phyloP scores from a whole-genome alignment of 2,888 invertebrate species.

The Marasmarcha lunaedactyla region DNA sequence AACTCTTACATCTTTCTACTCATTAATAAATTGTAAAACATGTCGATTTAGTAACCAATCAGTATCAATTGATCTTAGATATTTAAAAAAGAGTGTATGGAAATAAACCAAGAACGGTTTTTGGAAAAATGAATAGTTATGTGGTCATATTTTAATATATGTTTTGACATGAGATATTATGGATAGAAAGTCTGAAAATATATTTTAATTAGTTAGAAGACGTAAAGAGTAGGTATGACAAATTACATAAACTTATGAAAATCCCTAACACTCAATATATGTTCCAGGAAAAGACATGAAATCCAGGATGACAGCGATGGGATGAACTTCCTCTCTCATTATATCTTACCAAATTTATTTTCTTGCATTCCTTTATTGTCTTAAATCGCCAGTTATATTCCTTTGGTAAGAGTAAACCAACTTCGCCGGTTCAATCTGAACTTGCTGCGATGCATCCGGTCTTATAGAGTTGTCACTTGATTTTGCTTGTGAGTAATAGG shows the following conservation, averaged over 20 bases:
- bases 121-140: too few relatives aligned
- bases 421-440: constrained; percentile 58
- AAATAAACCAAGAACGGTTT: too few relatives aligned
- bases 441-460: constrained; percentile 61
- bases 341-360: constrained; percentile 61
- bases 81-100: too few relatives aligned
- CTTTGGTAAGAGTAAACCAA: constrained; percentile 47
- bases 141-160: background rate
- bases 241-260: constrained; percentile 1
- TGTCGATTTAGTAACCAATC: too few relatives aligned
- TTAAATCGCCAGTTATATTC: constrained; percentile 41
- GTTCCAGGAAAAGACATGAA: constrained; percentile 17
- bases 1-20: too few relatives aligned
- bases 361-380: constrained; percentile 25
- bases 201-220: too few relatives aligned
- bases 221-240: background rate
- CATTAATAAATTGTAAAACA: too few relatives aligned
- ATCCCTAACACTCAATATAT: too few relatives aligned
- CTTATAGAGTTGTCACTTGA: constrained; percentile 57
- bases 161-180: background rate
- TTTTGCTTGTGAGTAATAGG: constrained; percentile 54
- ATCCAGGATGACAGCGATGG: constrained; percentile 12
- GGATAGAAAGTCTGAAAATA: too few relatives aligned
- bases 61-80: too few relatives aligned
- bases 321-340: constrained; percentile 30